phyloP scores from a whole-genome alignment of 2,888 invertebrate genomes.

The Microplitis manilae region DNA sequence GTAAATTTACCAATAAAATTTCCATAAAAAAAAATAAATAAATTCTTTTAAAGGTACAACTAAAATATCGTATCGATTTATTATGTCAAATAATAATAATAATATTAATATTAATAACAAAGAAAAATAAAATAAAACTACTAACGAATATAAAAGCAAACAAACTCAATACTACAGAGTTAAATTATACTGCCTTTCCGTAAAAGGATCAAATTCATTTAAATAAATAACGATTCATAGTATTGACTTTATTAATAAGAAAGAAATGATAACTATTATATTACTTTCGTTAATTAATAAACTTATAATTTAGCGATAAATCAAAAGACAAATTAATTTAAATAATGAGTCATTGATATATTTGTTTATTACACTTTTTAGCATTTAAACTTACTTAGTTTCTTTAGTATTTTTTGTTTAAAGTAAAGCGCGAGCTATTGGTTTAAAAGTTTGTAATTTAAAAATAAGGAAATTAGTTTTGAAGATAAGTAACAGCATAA shows the following conservation, averaged over 20 bases:
- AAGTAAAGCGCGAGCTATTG: too few relatives aligned
- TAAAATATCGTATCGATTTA: not conserved
- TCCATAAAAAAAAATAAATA: not conserved
- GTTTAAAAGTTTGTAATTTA: too few relatives aligned
- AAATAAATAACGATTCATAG: not conserved
- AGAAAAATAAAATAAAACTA: not conserved
- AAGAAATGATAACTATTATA: not conserved
- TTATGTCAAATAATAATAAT: not conserved
- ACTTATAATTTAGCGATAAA: not conserved
- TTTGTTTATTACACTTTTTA: too few relatives aligned
- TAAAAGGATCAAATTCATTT: slow-evolving; percentile 17
- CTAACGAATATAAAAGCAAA: slow-evolving; percentile 22
- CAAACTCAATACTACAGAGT: slow-evolving; percentile 17
- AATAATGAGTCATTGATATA: too few relatives aligned
- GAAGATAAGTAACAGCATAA: too few relatives aligned
- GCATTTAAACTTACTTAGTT: too few relatives aligned
- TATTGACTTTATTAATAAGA: not conserved
- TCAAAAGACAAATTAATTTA: not conserved
- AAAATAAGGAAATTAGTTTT: too few relatives aligned
- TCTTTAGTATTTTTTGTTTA: too few relatives aligned
- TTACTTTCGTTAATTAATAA: not conserved
- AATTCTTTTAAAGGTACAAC: not conserved
- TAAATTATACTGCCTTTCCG: slow-evolving; percentile 42
- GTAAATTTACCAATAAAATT: not conserved
- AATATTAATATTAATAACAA: too few relatives aligned